These are phyloP conservation scores for Potorous gilbertii DNA, from an alignment of 2,797 vertebrate species.

Conservation along the genomic window DNA sequence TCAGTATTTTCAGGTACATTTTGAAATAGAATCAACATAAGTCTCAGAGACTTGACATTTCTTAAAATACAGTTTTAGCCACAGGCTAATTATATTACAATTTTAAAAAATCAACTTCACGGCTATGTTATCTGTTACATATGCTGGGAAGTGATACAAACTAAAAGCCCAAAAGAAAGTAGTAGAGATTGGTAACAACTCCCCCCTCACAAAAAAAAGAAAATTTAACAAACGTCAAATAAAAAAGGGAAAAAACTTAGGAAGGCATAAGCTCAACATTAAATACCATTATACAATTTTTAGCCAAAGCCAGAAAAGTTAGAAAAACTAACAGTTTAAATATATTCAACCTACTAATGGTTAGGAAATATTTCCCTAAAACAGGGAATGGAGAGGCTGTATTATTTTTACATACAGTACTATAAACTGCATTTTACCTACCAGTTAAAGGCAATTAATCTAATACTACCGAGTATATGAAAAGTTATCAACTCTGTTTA, in stretches of 20 bases:
- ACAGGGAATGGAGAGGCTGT: background rate
- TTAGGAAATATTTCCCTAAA: constrained; percentile 13
- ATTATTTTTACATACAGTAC: constrained; percentile 29
- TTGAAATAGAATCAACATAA: constrained; percentile 60
- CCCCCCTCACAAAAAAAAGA: background rate
- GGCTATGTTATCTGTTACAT: constrained; percentile 59
- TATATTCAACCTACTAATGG: background rate
- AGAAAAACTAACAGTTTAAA: background rate
- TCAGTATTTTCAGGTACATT: constrained; percentile 45
- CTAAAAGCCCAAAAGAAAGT: constrained; percentile 62
- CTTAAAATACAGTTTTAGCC: constrained; percentile 61
- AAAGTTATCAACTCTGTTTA: constrained; percentile 15
- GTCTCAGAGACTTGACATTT: constrained; percentile 59
- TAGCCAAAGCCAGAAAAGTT: constrained; percentile 13
- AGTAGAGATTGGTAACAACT: constrained; percentile 32
- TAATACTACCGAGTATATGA: background rate
- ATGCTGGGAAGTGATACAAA: constrained; percentile 54
- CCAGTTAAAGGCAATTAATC: constrained; percentile 4
- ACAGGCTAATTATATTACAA: constrained; percentile 64
- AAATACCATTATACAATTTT: constrained; percentile 12
- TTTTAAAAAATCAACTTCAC: constrained; percentile 65
- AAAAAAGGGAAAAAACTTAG: background rate
- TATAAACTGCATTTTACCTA: constrained; percentile 36
- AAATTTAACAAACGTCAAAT: constrained; percentile 54
- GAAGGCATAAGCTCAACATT: background rate